Percentiles rank a stretch among this genome's conserved stretches.
phyloP scores from a whole-genome alignment of 2,797 vertebrate genomes.

The Eleutherodactylus coqui region DNA sequence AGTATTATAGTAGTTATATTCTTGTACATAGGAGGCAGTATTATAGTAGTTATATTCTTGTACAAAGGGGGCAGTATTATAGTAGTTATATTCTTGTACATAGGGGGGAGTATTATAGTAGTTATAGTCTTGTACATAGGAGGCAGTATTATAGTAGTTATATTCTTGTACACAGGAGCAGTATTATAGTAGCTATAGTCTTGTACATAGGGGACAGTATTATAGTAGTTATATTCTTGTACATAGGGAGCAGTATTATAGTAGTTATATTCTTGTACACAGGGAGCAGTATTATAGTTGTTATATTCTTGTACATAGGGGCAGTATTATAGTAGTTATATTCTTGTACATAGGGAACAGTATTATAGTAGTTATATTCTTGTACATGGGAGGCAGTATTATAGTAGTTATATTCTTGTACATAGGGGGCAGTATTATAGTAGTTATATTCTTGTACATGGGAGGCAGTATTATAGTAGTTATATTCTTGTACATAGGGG shows the following conservation, averaged over 20 bases:
- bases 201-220: not conserved
- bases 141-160: not conserved
- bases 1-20: not conserved
- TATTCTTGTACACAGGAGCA: not conserved
- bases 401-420: too few species aligned
- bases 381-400: too few species aligned
- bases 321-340: not conserved
- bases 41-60: not conserved
- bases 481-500: conserved; percentile 1
- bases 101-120: not conserved
- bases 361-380: too few species aligned
- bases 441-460: not conserved
- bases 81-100: not conserved
- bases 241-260: not conserved
- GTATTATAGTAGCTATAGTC: too few species aligned
- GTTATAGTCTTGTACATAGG: not conserved
- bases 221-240: conserved; percentile 1
- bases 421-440: not conserved
- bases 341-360: not conserved
- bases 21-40: not conserved
- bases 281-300: too few species aligned
- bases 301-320: too few species aligned
- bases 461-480: not conserved
- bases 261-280: not conserved
- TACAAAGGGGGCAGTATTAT: not conserved